Base-by-base conservation (phyloP, 2,113 vertebrate species). In the Catharus fuscescens region DNA sequence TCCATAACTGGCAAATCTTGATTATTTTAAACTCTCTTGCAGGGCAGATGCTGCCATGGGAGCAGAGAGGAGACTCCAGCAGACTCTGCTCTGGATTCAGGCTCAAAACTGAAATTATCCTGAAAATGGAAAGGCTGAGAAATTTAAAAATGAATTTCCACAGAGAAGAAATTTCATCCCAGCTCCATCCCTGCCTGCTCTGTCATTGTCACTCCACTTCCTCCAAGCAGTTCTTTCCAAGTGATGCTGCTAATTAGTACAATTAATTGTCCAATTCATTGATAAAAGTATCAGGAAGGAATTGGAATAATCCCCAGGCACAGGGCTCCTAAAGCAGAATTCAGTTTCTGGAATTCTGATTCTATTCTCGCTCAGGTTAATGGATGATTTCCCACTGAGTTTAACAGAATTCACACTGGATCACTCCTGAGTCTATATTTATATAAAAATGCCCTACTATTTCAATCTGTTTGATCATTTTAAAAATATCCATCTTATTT, bases 181-280 rank as follows among this genome's bases (percentile, higher is more conserved):
- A 16, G 12, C 13, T 18, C 54, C 4, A 3, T 6, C 31, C 44
- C 47, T 19, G 48, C 44, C 79, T 19, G 36, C 32, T 23, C 89
- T 65, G 48, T 31, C 7, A 3, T 24, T 34, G 42, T 15, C 69
- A 19, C 7, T 18, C 17, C 5, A 2, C 38, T 67, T 45, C 53
- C 74, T 66, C 66, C 20, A 24, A 40, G 40, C 0, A 61, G 7
- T 8, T 61, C 66, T 69, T 94, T 72, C 66, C 24, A 40, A 88
- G 62, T 12, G 67, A 47, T 1, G 23, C 42, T 45, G 74, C 74
- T 94, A 94, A 95, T 95, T 95, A 93, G 47, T 4, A 48, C 66
- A 80, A 62, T 20, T 94, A 95, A 95, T 96, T 90, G 95, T 32
- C 74, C 87, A 65, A 56, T 64, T 93, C 95, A 95, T 96, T 96